Evolutionary conservation across 1,140 invertebrate genomes (phyloP).

Genomic region (Bombus turneri): DNA sequence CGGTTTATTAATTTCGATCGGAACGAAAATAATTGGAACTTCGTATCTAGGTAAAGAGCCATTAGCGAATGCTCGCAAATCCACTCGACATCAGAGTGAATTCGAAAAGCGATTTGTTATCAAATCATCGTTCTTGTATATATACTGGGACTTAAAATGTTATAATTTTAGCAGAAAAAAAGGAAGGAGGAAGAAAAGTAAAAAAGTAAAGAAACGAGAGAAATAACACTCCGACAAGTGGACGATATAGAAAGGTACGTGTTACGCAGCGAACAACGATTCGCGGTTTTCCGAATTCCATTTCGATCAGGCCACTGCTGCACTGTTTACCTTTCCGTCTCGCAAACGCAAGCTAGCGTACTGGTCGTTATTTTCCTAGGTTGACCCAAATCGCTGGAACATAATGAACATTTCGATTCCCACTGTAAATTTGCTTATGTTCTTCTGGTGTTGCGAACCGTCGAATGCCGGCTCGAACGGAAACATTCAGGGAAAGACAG

Average conservation of each 20-base stretch:
- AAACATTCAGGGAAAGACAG: neutral
- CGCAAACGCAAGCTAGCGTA: slow-evolving; percentile 30
- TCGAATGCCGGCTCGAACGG: neutral
- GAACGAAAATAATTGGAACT: slow-evolving; percentile 36
- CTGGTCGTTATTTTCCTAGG: slow-evolving; percentile 50
- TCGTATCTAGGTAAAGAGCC: slow-evolving; percentile 30
- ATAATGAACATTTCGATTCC: slow-evolving; percentile 65
- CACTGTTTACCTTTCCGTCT: slow-evolving; percentile 34
- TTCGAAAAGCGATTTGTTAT: slow-evolving; percentile 7
- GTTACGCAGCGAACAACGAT: slow-evolving; percentile 6
- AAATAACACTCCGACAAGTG: too few relatives aligned
- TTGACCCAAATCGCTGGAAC: slow-evolving; percentile 41
- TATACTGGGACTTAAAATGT: neutral
- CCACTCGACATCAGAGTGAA: neutral
- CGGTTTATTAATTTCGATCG: slow-evolving; percentile 44
- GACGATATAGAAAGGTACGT: neutral
- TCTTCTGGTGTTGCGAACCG: slow-evolving; percentile 16
- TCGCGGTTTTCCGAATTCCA: slow-evolving; percentile 30
- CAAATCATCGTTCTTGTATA: neutral
- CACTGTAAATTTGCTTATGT: slow-evolving; percentile 59
- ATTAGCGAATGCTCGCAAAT: slow-evolving; percentile 27
- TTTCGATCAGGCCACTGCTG: slow-evolving; percentile 32
- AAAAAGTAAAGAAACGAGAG: neutral
- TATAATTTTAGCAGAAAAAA: neutral
- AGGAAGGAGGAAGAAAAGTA: neutral